phyloP scores from a whole-genome alignment of 2,888 invertebrate species.

The Dicroscelio sp. region DNA sequence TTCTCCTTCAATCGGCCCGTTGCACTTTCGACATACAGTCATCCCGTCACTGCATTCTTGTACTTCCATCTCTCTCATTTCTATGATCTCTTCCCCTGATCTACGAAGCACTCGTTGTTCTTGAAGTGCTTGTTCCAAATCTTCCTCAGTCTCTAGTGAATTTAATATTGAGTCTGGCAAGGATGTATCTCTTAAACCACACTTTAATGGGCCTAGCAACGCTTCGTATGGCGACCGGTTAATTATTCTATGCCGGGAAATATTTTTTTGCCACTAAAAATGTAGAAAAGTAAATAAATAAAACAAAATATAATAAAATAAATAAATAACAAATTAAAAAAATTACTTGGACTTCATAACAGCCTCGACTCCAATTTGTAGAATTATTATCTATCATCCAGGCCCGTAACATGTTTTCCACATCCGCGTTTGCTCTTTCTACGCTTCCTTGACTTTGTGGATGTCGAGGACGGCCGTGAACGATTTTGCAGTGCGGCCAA shows the following conservation, averaged over 20 bases:
- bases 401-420: conserved; percentile 42
- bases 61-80: not conserved
- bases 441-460: conserved; percentile 14
- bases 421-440: conserved; percentile 11
- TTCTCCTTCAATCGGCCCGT: not conserved
- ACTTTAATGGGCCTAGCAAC: not conserved
- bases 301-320: not conserved
- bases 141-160: conserved; percentile 8
- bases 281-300: not conserved
- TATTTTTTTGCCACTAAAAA: conserved; percentile 52
- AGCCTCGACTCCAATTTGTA: conserved; percentile 78
- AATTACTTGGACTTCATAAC: conserved; percentile 80
- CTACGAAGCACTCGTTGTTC: not conserved
- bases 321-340: not conserved
- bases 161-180: conserved; percentile 15
- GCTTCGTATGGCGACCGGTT: conserved; percentile 43
- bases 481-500: conserved; percentile 36
- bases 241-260: conserved; percentile 9
- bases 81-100: not conserved
- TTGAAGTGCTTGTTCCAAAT: conserved; percentile 12
- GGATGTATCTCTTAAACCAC: not conserved
- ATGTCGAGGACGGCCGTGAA: conserved; percentile 26
- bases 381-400: conserved; percentile 81
- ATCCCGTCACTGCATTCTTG: not conserved
- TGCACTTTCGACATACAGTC: not conserved